phyloP scores from a whole-genome alignment of 2,888 invertebrate species.

The Euzophera pinguis region DNA sequence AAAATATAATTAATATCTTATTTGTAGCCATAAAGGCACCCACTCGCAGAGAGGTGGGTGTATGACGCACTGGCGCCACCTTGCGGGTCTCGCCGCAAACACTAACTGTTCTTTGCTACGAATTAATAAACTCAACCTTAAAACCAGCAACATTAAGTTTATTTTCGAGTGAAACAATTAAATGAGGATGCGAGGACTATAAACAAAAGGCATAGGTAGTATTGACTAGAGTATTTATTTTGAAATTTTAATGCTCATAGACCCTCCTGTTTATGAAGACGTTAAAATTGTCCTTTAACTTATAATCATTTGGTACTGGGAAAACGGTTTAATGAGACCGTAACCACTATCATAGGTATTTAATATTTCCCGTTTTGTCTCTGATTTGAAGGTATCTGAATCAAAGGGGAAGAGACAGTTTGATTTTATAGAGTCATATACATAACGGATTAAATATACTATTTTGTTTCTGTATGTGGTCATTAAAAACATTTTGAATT shows the following conservation, averaged over 20 bases:
- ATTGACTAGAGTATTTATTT: slow-evolving; percentile 3
- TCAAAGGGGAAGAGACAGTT: background rate
- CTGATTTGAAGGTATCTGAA: background rate
- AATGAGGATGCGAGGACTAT: slow-evolving; percentile 11
- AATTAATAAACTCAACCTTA: slow-evolving; percentile 14
- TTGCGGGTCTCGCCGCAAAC: slow-evolving; percentile 29
- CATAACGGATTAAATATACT: too few species aligned
- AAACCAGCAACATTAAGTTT: background rate
- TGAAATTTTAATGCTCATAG: slow-evolving; percentile 4
- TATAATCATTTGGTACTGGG: background rate
- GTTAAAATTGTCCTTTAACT: background rate
- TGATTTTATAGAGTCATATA: background rate
- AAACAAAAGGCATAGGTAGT: slow-evolving; percentile 10
- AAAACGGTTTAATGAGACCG: background rate
- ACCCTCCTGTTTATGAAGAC: background rate
- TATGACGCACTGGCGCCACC: slow-evolving; percentile 40
- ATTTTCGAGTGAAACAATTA: background rate
- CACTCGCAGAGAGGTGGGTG: slow-evolving; percentile 36
- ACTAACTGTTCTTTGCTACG: slow-evolving; percentile 33
- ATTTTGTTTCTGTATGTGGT: too few species aligned
- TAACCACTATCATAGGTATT: background rate
- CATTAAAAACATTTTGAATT: too few species aligned
- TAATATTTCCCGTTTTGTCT: background rate
- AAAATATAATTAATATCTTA: slow-evolving; percentile 16
- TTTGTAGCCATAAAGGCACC: slow-evolving; percentile 30